Base-by-base conservation (phyloP, 2,113 vertebrate species). In the Elephas maximus region DNA sequence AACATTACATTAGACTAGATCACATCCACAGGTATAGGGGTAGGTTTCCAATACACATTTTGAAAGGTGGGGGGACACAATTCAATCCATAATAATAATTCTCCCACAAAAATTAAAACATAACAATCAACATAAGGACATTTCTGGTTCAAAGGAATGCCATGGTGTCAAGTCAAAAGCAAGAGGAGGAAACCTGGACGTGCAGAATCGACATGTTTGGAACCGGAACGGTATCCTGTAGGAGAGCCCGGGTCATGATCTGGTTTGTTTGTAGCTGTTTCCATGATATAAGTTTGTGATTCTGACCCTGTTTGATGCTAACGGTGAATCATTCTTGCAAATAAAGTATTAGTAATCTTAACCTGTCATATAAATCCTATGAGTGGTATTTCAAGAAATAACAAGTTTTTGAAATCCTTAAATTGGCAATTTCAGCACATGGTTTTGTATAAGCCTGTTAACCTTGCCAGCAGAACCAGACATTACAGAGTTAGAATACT, bases 401-500 rank as follows among this genome's bases (percentile, higher is more conserved):
- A 23, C 5, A 0, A 2, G 15, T 74, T 18, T 4, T 12, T 6
- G 6, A n/a, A 5, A 7, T 17, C 14, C 41, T 8, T 24, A 3
- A 51, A 18, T 2, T 2, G 28, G 11, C 11, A 37, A 33, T 37
- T 53, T 9, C 33, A 73, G 48, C 21, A 14, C 65, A n/a, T 6
- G 63, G 7, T 7, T 26, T 41, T 48, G 41, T 2, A 30, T 21
- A 30, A 17, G 9, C 0, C 82, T 8, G 69, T 57, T 18, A 73
- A 6, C 86, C n/a, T 30, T 10, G 62, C 84, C 24, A 1, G n/a
- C 0, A 10, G 26, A 5, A 11, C 21, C 9, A 37, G 71, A 6
- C 65, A 24, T 2, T 24, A 2, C 9, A 0, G 1, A 3, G 0
- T 1, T 9, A 4, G 45, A 18, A 1, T 0, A 20, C 45, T 3